These are phyloP conservation scores for Scomber japonicus DNA, from an alignment of 2,113 vertebrate genomes.

Conservation along the genomic window DNA sequence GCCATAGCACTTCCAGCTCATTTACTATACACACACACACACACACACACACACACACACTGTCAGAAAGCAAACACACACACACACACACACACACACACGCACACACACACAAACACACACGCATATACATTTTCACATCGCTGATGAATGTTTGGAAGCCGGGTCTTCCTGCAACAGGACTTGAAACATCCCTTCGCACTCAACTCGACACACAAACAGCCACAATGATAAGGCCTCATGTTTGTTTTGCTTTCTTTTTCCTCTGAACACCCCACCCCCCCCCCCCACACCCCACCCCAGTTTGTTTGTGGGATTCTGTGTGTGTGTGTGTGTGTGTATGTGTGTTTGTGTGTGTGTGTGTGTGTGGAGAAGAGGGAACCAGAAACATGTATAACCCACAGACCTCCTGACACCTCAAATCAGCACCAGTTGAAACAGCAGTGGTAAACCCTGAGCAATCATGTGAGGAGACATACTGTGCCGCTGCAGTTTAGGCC, in stretches of 20 bases:
- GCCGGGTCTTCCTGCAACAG: conserved; percentile 67
- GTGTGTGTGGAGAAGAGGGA: background rate
- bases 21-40: conserved; percentile 13
- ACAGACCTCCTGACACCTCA: conserved; percentile 9
- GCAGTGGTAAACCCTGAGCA: too few species aligned
- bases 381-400: background rate
- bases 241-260: conserved; percentile 33
- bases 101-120: conserved; percentile 9
- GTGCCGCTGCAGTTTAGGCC: background rate
- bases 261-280: conserved; percentile 8
- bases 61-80: too few species aligned
- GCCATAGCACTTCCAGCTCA: conserved; percentile 33
- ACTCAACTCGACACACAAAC: conserved; percentile 42
- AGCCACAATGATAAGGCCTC: conserved; percentile 42
- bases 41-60: conserved; percentile 7
- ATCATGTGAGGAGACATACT: too few species aligned
- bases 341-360: conserved; percentile 1
- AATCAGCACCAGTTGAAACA: too few species aligned
- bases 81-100: too few species aligned
- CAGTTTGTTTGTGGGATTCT: conserved; percentile 16
- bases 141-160: conserved; percentile 72
- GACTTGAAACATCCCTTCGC: conserved; percentile 65
- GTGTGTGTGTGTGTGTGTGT: background rate
- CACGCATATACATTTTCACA: conserved; percentile 34
- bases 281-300: too few species aligned